Conservation (phyloP, 1,140 invertebrate species). For the Parapsyche elsis region DNA sequence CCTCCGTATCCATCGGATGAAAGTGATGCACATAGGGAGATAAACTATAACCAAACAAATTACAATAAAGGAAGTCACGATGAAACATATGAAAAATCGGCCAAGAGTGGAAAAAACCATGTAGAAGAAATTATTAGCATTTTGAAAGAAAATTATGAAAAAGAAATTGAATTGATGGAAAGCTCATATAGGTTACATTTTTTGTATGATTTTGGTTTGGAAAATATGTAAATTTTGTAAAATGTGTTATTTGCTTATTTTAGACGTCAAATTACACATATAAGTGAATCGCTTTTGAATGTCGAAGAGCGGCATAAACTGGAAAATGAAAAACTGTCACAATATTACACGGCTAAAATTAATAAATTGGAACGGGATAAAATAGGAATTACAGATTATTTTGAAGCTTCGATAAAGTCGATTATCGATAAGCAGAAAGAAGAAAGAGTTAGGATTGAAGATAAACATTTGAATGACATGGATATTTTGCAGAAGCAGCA, state of each 20-base stretch:
- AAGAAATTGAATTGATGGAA: constrained; percentile 67
- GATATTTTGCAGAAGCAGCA: constrained; percentile 65
- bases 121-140: constrained; percentile 63
- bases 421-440: constrained; percentile 60
- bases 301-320: constrained; percentile 65
- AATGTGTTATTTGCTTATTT: constrained; percentile 39
- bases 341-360: constrained; percentile 64
- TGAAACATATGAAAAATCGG: neutral
- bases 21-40: neutral
- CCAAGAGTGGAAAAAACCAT: constrained; percentile 50
- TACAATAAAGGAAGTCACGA: neutral
- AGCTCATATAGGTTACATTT: constrained; percentile 63
- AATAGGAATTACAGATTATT: constrained; percentile 59
- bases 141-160: constrained; percentile 65
- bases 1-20: constrained; percentile 2
- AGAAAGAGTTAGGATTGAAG: constrained; percentile 62
- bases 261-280: constrained; percentile 63
- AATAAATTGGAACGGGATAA: constrained; percentile 64
- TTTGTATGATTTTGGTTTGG: neutral
- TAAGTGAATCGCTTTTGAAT: constrained; percentile 63
- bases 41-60: neutral
- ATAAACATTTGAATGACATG: constrained; percentile 63
- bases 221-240: constrained; percentile 12
- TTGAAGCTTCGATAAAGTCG: constrained; percentile 60
- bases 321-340: constrained; percentile 63